These are phyloP conservation scores for Tipula vernalis DNA, from an alignment of 2,888 invertebrate genomes.

Conservation along the genomic window DNA sequence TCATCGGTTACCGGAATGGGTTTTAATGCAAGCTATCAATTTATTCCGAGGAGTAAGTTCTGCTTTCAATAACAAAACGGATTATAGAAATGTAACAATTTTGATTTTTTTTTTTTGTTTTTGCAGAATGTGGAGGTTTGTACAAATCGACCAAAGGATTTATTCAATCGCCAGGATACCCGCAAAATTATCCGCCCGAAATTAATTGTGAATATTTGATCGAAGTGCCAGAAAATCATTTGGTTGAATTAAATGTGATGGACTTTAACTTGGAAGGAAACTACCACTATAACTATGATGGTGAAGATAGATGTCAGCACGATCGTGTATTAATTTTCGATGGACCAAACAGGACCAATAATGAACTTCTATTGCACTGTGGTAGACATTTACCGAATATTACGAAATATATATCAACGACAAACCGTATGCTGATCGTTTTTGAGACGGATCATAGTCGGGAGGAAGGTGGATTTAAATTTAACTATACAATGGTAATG, in stretches of 20 bases:
- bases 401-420: conserved; percentile 40
- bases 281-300: not conserved
- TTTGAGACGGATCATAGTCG: conserved; percentile 46
- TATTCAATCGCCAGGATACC: conserved; percentile 74
- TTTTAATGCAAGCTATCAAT: conserved; percentile 48
- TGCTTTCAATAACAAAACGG: not conserved
- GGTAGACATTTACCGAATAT: conserved; percentile 38
- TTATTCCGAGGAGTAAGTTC: conserved; percentile 39
- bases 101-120: too few species aligned
- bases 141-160: conserved; percentile 46
- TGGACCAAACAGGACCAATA: conserved; percentile 24
- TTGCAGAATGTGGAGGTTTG: conserved; percentile 61
- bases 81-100: not conserved
- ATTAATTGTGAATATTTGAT: conserved; percentile 71
- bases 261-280: conserved; percentile 50
- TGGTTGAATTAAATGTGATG: conserved; percentile 52
- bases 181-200: conserved; percentile 59
- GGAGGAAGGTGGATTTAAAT: conserved; percentile 64
- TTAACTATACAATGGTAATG: conserved; percentile 45
- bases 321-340: conserved; percentile 26
- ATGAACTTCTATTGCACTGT: conserved; percentile 45
- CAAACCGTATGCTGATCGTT: conserved; percentile 50
- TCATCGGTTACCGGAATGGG: conserved; percentile 43
- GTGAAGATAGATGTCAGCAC: not conserved
- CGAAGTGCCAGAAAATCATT: conserved; percentile 49